Conservation (phyloP, 2,888 invertebrate species). For the Parnassius mnemosyne region DNA sequence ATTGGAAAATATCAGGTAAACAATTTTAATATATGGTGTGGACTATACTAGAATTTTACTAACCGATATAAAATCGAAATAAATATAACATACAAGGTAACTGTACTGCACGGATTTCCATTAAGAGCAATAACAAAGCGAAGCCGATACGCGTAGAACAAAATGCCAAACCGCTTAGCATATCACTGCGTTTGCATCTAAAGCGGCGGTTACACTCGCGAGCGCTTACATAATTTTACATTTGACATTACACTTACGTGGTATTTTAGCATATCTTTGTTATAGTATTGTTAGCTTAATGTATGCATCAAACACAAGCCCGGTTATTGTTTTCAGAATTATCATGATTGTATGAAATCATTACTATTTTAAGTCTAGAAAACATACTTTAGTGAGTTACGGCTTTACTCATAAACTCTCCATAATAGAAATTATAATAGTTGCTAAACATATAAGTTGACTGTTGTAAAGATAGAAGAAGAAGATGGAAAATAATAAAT, state of each 20-base stretch:
- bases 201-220: constrained; percentile 48
- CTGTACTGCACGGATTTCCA: constrained; percentile 54
- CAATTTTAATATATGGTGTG: too few species aligned
- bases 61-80: constrained; percentile 11
- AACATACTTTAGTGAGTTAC: too few species aligned
- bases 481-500: neutral
- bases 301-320: constrained; percentile 21
- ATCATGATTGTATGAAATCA: too few species aligned
- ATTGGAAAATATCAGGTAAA: too few species aligned
- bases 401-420: too few species aligned
- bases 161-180: constrained; percentile 68
- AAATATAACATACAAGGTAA: constrained; percentile 41
- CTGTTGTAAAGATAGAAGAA: neutral
- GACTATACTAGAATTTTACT: neutral
- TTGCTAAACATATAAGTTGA: too few species aligned
- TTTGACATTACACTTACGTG: constrained; percentile 27
- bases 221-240: constrained; percentile 26
- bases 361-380: too few species aligned
- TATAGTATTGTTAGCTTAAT: constrained; percentile 16
- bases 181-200: constrained; percentile 59
- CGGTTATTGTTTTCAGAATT: neutral
- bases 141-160: constrained; percentile 44
- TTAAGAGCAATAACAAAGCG: constrained; percentile 54
- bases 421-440: too few species aligned
- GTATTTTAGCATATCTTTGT: constrained; percentile 21